Base-by-base conservation (phyloP, 2,888 invertebrate species). In the Corythucha ciliata region DNA sequence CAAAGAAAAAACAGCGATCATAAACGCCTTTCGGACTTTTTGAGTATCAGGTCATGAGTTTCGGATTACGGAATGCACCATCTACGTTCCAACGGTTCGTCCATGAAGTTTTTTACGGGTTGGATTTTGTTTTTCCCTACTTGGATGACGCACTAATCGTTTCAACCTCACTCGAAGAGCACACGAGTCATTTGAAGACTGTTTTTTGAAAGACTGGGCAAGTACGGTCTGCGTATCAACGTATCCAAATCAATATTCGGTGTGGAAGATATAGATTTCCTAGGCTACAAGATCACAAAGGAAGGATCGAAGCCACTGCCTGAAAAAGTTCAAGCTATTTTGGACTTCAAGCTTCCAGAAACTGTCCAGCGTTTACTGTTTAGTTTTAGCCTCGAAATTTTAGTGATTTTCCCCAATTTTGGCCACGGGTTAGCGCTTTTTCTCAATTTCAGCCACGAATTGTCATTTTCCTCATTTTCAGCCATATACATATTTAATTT, bases 121-220 rank as follows among this genome's bases (percentile, higher is more conserved):
- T 60, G 48, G 57, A 54, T 42, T 62, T 63, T 46, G 46, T 54
- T 5, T 62, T 57, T 42, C 34, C 51, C 1, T 67, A 64, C 48
- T 57, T 66, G 1, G 66, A 67, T 47, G 66, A 67, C 49, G 58
- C 65, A 8, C 54, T 66, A 4, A 53, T 66, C 0, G 61, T 60
- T 12, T 60, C 61, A 1, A 27, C 25, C 3, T 22, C 34, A 32
- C 14, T 10, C 8, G 50, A 29, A 25, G 55, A 42, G 8, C 61
- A 64, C 44, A 10, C 29, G 8, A 7, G 44, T 7, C 59, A 61
- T 20, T 50, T 63, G 5, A 42, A 45, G 7, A 20, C 27, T 7
- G 27, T n/a, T 61, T 8, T 55, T 61, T 25, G 34, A 54, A 16
- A 44, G 55, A 0, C 52, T 63, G 7, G 29, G 39, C 3, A 24